Evolutionary conservation across 2,113 vertebrate species (phyloP), one percentile per base, ranked within the genome.

Genomic region (Dolichotis patagonum): DNA sequence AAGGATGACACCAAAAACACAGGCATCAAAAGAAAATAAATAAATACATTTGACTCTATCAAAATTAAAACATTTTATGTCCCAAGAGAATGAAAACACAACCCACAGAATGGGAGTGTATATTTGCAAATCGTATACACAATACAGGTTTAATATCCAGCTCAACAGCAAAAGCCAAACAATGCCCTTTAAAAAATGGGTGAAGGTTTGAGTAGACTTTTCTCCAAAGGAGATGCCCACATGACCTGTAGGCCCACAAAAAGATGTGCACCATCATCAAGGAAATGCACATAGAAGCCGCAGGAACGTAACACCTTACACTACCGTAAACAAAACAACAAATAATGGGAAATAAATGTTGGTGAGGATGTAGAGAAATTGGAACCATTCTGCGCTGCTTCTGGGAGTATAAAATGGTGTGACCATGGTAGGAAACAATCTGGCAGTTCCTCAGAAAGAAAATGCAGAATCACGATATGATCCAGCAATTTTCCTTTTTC

Each of bases 381-480:
- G 26, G 49, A 90, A 32, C 24, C 0, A 13, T 90, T 43, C 22
- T 49, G 26, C 41, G 58, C 56, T 35, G 32, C 35, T 86, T 3
- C 13, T 38, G 13, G 54, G 32, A 90, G 43, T n/a, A 58, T 11
- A 77, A 10, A 86, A 43, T 80, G 14, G 32, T 77, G 49, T 17
- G 73, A 38, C 58, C 38, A 67, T 19, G 49, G 13, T 65, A 86
- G 67, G 32, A 83, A 89, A 54, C 28, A 83, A 13, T 63, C 52
- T 78, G 88, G 60, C 89, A 8, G 24, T 75, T 90, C 46, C 93
- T 90, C 58, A 83, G 56, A 71, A 88, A 85, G 82, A 71, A 95
- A 13, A 22, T 12, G 12, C 41, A 67, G 38, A 80, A 86, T 60
- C 77, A 58, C 5, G 58, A 71, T 32, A 32, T 80, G 60, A 41